Evolutionary conservation across 1,140 invertebrate genomes (phyloP).

Genomic region (Zaprionus ornatus): DNA sequence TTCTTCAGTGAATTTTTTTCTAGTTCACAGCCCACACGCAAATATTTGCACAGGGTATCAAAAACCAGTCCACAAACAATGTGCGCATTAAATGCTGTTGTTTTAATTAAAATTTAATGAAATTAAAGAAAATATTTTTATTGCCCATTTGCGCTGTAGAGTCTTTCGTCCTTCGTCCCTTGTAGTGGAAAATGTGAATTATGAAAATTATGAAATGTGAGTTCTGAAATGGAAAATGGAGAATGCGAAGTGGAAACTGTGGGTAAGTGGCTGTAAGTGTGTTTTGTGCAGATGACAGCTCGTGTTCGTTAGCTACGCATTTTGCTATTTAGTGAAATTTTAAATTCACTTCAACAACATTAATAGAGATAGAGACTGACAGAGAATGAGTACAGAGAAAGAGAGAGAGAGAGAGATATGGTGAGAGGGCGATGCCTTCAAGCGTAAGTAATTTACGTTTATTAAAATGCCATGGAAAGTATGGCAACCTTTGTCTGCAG

Average conservation of each 20-base stretch:
- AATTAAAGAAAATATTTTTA: slow-evolving; percentile 70
- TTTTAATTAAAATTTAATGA: slow-evolving; percentile 76
- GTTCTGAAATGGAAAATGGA: neutral
- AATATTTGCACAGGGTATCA: neutral
- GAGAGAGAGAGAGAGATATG: neutral
- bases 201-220: slow-evolving; percentile 16
- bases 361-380: neutral
- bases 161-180: neutral
- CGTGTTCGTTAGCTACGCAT: slow-evolving; percentile 36
- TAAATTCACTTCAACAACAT: slow-evolving; percentile 13
- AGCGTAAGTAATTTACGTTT: slow-evolving; percentile 35
- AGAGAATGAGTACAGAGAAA: neutral
- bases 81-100: slow-evolving; percentile 31
- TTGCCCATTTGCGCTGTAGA: slow-evolving; percentile 53
- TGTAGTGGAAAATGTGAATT: slow-evolving; percentile 16
- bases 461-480: slow-evolving; percentile 37
- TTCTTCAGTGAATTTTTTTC: too few relatives aligned
- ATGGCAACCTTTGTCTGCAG: neutral
- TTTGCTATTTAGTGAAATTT: slow-evolving; percentile 41
- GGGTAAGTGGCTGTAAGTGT: neutral
- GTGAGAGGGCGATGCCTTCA: slow-evolving; percentile 1
- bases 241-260: neutral
- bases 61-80: slow-evolving; percentile 14
- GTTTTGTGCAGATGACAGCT: slow-evolving; percentile 35
- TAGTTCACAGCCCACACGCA: neutral